A percentile compares a stretch with the other conserved stretches of the same genome.
Evolutionary conservation across 2,797 vertebrate genomes (phyloP).

Genomic region (Tapera naevia): DNA sequence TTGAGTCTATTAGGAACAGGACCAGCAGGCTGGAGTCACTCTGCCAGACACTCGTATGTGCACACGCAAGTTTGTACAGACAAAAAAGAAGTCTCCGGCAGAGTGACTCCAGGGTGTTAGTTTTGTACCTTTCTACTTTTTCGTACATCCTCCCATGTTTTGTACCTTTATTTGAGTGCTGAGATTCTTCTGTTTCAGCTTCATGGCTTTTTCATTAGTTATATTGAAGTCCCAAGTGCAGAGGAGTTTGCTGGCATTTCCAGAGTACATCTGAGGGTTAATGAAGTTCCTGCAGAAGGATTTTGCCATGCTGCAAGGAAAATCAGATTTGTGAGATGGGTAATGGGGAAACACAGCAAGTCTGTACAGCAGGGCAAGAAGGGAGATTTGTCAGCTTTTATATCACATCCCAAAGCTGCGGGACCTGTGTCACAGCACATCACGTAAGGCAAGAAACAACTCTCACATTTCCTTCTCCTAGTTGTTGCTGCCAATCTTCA

Average conservation of each 20-base stretch:
- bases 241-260: constrained; percentile 85
- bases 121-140: background rate
- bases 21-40: background rate
- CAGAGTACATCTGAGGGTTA: constrained; percentile 67
- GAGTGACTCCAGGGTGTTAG: accelerated
- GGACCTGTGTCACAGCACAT: background rate
- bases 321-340: background rate
- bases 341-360: background rate
- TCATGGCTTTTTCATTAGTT: constrained; percentile 86
- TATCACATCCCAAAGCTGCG: background rate
- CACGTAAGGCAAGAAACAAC: background rate
- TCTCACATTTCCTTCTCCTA: background rate
- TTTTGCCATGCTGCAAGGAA: constrained; percentile 83
- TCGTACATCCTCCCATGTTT: background rate
- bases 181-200: constrained; percentile 88
- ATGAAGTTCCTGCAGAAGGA: constrained; percentile 87
- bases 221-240: constrained; percentile 94
- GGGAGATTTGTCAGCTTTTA: background rate
- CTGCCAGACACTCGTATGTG: background rate
- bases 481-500: background rate
- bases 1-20: background rate
- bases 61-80: background rate
- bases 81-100: background rate
- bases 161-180: constrained; percentile 89
- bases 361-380: background rate